A percentile compares a stretch with the other conserved stretches of the same genome.
phyloP scores from a whole-genome alignment of 2,888 invertebrate genomes.

The Xanthia icteritia region DNA sequence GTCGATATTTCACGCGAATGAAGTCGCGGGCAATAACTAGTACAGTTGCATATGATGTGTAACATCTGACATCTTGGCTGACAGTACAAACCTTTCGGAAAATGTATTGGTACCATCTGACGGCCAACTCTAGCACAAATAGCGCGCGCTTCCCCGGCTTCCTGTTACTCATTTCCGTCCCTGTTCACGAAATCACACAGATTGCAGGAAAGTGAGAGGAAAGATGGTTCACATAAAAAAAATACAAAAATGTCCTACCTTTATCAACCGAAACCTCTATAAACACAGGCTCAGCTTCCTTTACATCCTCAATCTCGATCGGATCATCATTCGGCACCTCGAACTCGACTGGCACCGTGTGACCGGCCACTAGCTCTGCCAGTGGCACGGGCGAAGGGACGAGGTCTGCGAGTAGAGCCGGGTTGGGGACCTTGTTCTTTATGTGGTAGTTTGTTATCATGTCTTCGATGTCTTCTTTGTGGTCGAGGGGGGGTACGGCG shows the following conservation, averaged over 20 bases:
- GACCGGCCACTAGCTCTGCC: background rate
- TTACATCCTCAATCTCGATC: constrained; percentile 34
- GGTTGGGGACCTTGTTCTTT: constrained; percentile 74
- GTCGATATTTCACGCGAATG: no score
- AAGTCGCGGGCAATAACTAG: no score
- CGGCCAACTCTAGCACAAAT: no score
- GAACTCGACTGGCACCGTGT: constrained; percentile 8
- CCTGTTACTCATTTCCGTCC: no score
- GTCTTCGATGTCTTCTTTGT: constrained; percentile 81
- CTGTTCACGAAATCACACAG: no score
- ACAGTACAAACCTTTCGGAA: no score
- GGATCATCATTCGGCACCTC: constrained; percentile 5
- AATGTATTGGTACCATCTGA: no score
- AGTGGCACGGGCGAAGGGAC: background rate
- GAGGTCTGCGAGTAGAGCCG: constrained; percentile 56
- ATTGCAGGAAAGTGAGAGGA: no score
- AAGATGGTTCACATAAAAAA: no score
- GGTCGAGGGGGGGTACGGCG: constrained; percentile 29
- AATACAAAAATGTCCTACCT: constrained; percentile 52
- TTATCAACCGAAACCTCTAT: constrained; percentile 80
- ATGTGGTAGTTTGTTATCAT: constrained; percentile 84
- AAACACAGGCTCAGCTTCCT: constrained; percentile 71
- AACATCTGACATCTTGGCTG: no score
- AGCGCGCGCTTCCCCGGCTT: no score
- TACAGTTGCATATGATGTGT: no score